phyloP scores from a whole-genome alignment of 1,140 invertebrate genomes.

The Aradophagus sp. region DNA sequence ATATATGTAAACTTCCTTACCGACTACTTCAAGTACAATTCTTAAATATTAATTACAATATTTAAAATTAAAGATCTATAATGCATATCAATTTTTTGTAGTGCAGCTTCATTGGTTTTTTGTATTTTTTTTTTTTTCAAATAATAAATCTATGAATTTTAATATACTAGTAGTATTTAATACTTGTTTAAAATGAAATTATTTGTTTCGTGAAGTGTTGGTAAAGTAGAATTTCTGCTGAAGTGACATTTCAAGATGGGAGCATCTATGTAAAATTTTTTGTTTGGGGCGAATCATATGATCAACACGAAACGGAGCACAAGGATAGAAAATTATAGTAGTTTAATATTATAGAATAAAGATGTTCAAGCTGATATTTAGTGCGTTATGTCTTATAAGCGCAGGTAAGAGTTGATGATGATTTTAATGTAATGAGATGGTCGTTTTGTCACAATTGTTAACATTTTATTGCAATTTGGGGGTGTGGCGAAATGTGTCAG shows the following conservation, averaged over 20 bases:
- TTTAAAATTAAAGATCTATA: background rate
- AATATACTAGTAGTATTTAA: too few species aligned
- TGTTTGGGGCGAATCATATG: slow-evolving; percentile 45
- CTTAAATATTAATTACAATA: background rate
- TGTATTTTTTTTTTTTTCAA: background rate
- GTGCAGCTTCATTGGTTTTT: too few species aligned
- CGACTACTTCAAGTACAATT: background rate
- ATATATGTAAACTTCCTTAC: slow-evolving; percentile 1
- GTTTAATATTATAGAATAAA: slow-evolving; percentile 15
- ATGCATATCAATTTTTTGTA: too few species aligned
- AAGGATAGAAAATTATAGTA: slow-evolving; percentile 26
- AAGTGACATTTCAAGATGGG: background rate
- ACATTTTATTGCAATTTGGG: slow-evolving; percentile 3
- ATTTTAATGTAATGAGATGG: background rate
- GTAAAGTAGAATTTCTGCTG: too few species aligned
- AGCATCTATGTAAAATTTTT: slow-evolving; percentile 3
- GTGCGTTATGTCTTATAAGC: slow-evolving; percentile 11
- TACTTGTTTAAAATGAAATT: background rate
- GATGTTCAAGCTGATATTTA: slow-evolving; percentile 33
- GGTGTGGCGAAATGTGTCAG: slow-evolving; percentile 31
- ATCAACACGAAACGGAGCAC: slow-evolving; percentile 36
- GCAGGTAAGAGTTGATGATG: slow-evolving; percentile 35
- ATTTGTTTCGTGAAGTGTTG: background rate
- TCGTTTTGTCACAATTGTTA: slow-evolving; percentile 10
- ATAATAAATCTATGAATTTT: too few species aligned